phyloP scores from a whole-genome alignment of 2,113 vertebrate species.

The Prolemur simus region DNA sequence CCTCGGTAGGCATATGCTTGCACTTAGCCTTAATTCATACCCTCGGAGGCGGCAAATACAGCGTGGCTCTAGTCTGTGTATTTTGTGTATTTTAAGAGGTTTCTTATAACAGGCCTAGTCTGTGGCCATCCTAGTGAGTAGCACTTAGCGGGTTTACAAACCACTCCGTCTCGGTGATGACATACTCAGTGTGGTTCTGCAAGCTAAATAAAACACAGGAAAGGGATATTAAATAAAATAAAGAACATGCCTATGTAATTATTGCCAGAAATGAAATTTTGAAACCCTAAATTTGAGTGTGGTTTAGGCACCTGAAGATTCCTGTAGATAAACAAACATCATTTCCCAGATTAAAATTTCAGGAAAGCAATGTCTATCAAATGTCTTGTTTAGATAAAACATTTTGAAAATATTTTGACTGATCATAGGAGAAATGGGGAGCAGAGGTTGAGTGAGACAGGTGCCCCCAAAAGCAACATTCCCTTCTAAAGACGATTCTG shows the following conservation, averaged over 20 bases:
- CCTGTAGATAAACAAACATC: conserved; percentile 69
- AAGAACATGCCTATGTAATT: conserved; percentile 83
- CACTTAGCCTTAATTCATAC: conserved; percentile 52
- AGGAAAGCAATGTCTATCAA: conserved; percentile 57
- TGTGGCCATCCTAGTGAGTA: conserved; percentile 67
- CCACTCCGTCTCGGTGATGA: conserved; percentile 61
- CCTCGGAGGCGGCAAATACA: background rate
- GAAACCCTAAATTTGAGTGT: conserved; percentile 65
- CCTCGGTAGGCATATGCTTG: conserved; percentile 40
- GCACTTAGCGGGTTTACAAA: conserved; percentile 79
- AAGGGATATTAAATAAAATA: conserved; percentile 79
- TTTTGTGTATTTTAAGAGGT: conserved; percentile 82
- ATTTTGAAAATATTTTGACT: conserved; percentile 26
- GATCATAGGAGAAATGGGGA: background rate
- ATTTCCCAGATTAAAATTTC: conserved; percentile 60
- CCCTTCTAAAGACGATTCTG: background rate
- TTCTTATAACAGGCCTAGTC: conserved; percentile 72
- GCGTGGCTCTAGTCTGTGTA: conserved; percentile 65
- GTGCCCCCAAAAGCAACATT: background rate
- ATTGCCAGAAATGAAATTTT: conserved; percentile 81
- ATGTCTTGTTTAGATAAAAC: conserved; percentile 34
- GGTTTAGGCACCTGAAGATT: conserved; percentile 68
- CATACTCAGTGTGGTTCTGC: conserved; percentile 81
- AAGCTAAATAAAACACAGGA: conserved; percentile 85
- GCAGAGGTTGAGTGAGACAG: background rate